phyloP scores from a whole-genome alignment of 92 coral and sea anemone genomes.

The Palythoa heliodiscus region DNA sequence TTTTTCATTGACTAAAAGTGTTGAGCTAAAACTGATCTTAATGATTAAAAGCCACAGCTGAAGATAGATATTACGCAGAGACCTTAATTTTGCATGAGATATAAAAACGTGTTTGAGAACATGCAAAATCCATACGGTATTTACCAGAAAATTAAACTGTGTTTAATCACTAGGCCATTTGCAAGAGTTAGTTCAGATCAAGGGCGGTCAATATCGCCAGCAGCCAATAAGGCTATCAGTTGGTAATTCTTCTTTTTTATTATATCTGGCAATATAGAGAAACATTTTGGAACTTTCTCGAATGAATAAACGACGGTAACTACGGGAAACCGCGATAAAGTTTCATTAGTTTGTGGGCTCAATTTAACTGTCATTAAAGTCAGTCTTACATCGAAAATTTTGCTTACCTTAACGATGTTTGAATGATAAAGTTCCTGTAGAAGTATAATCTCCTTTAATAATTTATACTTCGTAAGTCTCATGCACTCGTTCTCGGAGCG shows the following conservation, averaged over 20 bases:
- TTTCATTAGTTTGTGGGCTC: slow-evolving; percentile 14
- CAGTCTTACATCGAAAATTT: neutral
- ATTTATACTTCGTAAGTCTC: slow-evolving; percentile 79
- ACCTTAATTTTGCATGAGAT: neutral
- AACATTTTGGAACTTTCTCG: slow-evolving; percentile 1
- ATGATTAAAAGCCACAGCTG: neutral
- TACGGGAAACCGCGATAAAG: neutral
- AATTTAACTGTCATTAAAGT: neutral
- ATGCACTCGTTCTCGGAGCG: slow-evolving; percentile 73
- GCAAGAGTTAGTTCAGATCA: neutral
- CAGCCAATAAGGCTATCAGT: neutral
- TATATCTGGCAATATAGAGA: neutral
- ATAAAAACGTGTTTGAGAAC: neutral
- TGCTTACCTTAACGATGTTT: slow-evolving; percentile 83
- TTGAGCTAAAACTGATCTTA: too few relatives aligned
- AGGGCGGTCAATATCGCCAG: neutral
- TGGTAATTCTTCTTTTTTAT: neutral
- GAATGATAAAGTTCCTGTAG: slow-evolving; percentile 81
- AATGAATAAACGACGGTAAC: slow-evolving; percentile 7
- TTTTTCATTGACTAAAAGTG: too few relatives aligned
- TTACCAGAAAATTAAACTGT: neutral
- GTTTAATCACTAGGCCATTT: neutral
- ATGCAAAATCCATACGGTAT: neutral
- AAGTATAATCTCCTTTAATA: slow-evolving; percentile 86
- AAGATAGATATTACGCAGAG: neutral